Base-by-base conservation (phyloP, 2,797 vertebrate species). In the Poeciliopsis turneri region DNA sequence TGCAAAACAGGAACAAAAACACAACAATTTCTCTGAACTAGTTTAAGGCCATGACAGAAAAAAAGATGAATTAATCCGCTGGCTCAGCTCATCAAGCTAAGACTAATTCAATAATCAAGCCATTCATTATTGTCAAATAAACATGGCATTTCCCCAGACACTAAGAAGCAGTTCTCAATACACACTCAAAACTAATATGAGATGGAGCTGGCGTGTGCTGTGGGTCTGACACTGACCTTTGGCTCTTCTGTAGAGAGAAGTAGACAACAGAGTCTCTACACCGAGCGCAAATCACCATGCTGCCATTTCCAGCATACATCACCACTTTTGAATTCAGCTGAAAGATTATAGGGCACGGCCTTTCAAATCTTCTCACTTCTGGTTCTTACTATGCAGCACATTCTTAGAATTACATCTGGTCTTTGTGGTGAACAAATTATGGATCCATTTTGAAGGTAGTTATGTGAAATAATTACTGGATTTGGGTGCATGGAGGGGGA, bases 71-170 rank as follows among this genome's bases (percentile, higher is more conserved):
- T 43, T 71, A 82, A 84, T 85, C 75, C 80, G 68, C 78, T 82
- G 75, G 77, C 72, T 75, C 45, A 59, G 69, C 68, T 82, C 76
- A 80, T 88, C 81, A 82, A 82, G 74, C 64, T 78, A 77, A 51
- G 79, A 53, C 83, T 84, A 84, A 86, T 90, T 83, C 83, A 84
- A 87, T 85, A 87, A 89, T 88, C 53, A 87, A 78, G 77, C 73
- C 75, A 89, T 91, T 86, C 59, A 90, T 89, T 84, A 87, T 81
- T 88, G 88, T 85, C 92, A 88, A 78, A 83, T 76, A 64, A 83
- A 80, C 72, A 68, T 30, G 18, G 77, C 61, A 53, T 74, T 46
- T 20, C 20, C 20, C n/a, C n/a, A 23, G 74, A 18, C 28, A 36
- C 28, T 64, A 75, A 43, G 39, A 79, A 73, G 46, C 72, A 55